Conservation (phyloP, 2,888 invertebrate genomes). For the Hoplodrina ambigua region DNA sequence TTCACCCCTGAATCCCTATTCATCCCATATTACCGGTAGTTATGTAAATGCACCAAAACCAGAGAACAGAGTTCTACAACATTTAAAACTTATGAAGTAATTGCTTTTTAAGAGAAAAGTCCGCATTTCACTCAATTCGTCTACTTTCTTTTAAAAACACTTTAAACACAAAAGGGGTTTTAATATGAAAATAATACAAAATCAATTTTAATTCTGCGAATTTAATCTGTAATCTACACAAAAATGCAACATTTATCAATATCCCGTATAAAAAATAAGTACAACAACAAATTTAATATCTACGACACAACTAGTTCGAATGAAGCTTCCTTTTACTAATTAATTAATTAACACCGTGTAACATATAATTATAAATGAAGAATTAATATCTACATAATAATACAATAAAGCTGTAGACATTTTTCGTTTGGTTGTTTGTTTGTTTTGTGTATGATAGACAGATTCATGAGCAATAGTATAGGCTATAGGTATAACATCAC, state of each 20-base stretch:
- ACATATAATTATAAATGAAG: slow-evolving; percentile 37
- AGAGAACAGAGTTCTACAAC: too few species aligned
- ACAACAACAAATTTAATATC: slow-evolving; percentile 85
- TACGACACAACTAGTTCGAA: slow-evolving; percentile 77
- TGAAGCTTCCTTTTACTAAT: slow-evolving; percentile 69
- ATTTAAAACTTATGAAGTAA: too few species aligned
- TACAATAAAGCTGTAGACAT: too few species aligned
- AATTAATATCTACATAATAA: slow-evolving; percentile 43
- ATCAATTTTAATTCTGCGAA: slow-evolving; percentile 77
- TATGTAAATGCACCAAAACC: too few species aligned
- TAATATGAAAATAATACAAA: slow-evolving; percentile 25
- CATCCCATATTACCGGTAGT: too few species aligned
- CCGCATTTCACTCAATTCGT: neutral
- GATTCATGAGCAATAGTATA: too few species aligned
- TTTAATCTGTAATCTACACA: slow-evolving; percentile 85
- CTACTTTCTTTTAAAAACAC: neutral
- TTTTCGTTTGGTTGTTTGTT: too few species aligned
- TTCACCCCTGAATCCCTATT: too few species aligned
- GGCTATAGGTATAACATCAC: too few species aligned
- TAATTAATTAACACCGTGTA: slow-evolving; percentile 50
- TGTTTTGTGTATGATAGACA: too few species aligned
- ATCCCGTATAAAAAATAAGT: slow-evolving; percentile 88
- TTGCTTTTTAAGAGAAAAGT: too few species aligned
- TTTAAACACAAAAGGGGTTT: slow-evolving; percentile 4
- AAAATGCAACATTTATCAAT: slow-evolving; percentile 88